phyloP scores from a whole-genome alignment of 92 coral and sea anemone genomes.

The Porites divaricata region DNA sequence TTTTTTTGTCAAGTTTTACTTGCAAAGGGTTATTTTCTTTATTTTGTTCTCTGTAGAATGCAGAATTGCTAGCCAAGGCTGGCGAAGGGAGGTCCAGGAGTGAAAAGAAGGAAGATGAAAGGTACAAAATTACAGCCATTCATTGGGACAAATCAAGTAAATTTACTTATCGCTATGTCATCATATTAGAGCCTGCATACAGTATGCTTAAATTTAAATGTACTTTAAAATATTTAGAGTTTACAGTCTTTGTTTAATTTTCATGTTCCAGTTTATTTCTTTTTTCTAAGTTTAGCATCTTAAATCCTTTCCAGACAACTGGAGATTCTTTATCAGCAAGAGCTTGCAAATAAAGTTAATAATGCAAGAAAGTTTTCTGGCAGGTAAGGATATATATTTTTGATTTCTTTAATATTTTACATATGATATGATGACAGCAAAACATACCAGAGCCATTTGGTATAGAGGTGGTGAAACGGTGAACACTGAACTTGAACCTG shows the following conservation, averaged over 20 bases:
- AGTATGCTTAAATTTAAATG: not conserved
- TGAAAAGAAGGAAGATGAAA: conserved; percentile 90
- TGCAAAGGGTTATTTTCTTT: too few species aligned
- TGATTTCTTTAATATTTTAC: not conserved
- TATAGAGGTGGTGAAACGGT: too few species aligned
- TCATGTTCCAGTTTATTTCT: not conserved
- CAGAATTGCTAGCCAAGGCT: conserved; percentile 93
- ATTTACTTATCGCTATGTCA: not conserved
- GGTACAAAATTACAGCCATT: conserved; percentile 39
- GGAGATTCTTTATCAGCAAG: conserved; percentile 89
- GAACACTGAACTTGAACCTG: too few species aligned
- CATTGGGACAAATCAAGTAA: not conserved
- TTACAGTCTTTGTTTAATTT: not conserved
- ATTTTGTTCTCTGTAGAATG: conserved; percentile 60
- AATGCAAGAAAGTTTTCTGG: conserved; percentile 83
- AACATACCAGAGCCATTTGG: too few species aligned
- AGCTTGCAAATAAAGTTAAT: conserved; percentile 80
- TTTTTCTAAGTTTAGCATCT: not conserved
- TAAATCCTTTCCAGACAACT: conserved; percentile 64
- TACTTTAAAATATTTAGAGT: not conserved
- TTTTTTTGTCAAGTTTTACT: too few species aligned
- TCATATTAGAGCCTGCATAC: not conserved
- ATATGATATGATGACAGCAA: too few species aligned
- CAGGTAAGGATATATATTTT: conserved; percentile 56
- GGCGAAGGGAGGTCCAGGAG: conserved; percentile 84